phyloP scores from a whole-genome alignment of 2,113 vertebrate genomes.

The Mellivora capensis region DNA sequence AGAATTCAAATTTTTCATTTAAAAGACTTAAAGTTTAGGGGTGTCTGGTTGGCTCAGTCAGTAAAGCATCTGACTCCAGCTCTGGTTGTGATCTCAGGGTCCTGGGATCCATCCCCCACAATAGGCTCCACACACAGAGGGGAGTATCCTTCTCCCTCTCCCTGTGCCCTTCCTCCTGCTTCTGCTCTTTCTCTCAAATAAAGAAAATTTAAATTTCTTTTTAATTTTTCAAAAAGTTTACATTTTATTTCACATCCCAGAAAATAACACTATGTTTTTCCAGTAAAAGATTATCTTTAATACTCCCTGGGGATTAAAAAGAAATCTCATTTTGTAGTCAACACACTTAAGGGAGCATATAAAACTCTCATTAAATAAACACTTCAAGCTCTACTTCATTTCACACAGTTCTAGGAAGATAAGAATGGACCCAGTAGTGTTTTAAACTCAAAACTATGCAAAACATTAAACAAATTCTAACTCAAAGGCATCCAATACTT shows the following conservation, averaged over 20 bases:
- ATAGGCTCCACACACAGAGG: too few species aligned
- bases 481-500: background rate
- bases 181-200: too few species aligned
- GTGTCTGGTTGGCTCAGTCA: too few species aligned
- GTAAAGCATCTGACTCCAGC: too few species aligned
- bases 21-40: background rate
- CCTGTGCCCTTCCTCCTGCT: too few species aligned
- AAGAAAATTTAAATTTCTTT: background rate
- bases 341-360: background rate
- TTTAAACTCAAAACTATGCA: background rate
- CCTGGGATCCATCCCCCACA: too few species aligned
- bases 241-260: background rate
- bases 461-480: background rate
- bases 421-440: background rate
- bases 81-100: too few species aligned
- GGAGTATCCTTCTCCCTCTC: too few species aligned
- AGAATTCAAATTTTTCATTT: background rate
- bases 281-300: background rate
- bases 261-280: background rate
- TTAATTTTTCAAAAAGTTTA: background rate
- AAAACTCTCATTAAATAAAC: background rate
- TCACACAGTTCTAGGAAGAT: background rate
- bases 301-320: background rate
- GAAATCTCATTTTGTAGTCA: background rate
- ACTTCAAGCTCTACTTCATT: background rate